Conservation (phyloP, 2,888 invertebrate genomes). For the Drosophila putrida region DNA sequence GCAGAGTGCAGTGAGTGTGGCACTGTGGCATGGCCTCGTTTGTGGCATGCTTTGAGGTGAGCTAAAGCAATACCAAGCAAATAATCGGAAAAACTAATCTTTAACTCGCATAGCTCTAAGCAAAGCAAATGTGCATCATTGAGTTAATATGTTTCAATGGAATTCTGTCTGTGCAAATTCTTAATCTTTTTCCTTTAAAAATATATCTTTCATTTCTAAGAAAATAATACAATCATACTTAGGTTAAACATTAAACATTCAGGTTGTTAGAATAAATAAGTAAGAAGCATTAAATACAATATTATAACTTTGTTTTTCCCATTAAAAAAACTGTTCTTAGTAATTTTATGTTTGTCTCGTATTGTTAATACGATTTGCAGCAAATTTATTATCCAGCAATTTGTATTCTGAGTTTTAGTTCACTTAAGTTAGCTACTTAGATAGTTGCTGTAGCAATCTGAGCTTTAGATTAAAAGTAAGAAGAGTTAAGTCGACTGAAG, state of each 20-base stretch:
- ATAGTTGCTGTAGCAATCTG: neutral
- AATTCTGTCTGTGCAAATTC: neutral
- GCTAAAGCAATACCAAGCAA: slow-evolving; percentile 25
- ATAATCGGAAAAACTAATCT: slow-evolving; percentile 6
- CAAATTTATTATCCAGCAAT: no score
- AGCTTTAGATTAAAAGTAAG: neutral
- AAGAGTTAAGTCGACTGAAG: neutral
- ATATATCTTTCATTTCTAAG: neutral
- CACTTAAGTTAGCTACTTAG: no score
- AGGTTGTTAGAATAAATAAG: no score
- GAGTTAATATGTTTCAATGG: neutral
- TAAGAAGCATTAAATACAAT: no score
- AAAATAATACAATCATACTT: neutral
- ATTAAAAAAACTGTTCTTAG: no score
- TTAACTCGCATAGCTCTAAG: neutral
- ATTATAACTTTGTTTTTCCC: no score
- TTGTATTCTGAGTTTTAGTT: no score
- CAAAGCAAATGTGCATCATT: neutral
- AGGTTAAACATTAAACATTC: no score
- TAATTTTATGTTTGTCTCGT: no score
- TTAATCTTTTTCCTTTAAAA: neutral
- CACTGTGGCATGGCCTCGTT: slow-evolving; percentile 50
- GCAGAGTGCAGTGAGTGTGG: slow-evolving; percentile 23
- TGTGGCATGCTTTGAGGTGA: slow-evolving; percentile 55
- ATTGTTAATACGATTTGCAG: no score